Base-by-base conservation (phyloP, 2,113 vertebrate genomes). In the Smithornis capensis region DNA sequence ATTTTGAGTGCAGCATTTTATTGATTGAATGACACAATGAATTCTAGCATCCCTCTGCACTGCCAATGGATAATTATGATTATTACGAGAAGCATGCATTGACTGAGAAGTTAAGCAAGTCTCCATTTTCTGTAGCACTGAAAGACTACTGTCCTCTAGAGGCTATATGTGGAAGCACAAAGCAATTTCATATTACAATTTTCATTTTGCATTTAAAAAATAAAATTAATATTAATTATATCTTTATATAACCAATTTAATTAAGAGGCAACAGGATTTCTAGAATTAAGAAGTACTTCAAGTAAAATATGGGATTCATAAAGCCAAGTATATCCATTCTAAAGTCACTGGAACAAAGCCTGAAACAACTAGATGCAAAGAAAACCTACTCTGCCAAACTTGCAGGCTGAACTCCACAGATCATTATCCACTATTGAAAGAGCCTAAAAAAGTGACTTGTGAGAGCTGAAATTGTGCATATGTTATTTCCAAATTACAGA, bases 111-210 rank as follows among this genome's bases (percentile, higher is more conserved):
- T 74, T 77, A 80, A 79, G 13, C 6, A 62, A 78, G 60, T 35
- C 19, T 63, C 80, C 67, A 3, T 55, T 33, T 80, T 74, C 84
- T 65, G 7, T 5, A 67, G 70, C 31, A 63, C 70, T 94, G 74
- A 94, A 87, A 87, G 73, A 81, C 53, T 94, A 93, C 87, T 98
- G 96, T 96, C 93, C 96, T 96, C 97, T 96, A 76, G 85, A 96
- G 97, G 55, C 31, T 52, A 80, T 13, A 42, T 74, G 21, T 2
- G 2, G 75, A 96, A 88, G 50, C 53, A 69, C 62, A 90, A 79
- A 37, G 12, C 5, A 59, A 38, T 85, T 80, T 79, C 50, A 18
- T 38, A 33, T 22, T 19, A 12, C 3, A 62, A 38, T 82, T 78
- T 64, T 85, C 8, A 47, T 90, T 83, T 78, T 21, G 1, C 3